phyloP scores from a whole-genome alignment of 2,797 vertebrate species.

The Steatocranus sp. region DNA sequence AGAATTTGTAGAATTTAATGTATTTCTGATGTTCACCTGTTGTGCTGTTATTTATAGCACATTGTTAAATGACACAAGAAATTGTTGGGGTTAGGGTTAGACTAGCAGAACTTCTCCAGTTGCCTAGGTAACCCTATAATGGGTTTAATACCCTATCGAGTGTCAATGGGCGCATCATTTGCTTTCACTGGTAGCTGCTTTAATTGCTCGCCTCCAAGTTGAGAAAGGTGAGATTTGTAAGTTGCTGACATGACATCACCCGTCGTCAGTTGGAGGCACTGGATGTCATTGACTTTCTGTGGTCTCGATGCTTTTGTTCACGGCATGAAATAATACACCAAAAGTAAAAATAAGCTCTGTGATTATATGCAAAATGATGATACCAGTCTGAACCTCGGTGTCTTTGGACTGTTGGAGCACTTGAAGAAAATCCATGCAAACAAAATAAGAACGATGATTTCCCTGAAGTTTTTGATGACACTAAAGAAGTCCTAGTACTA shows the following conservation, averaged over 20 bases:
- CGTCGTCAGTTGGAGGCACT: neutral
- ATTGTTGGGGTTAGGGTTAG: neutral
- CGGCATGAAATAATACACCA: neutral
- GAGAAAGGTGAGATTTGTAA: neutral
- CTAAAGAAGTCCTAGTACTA: neutral
- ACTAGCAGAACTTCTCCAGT: neutral
- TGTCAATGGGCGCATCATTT: neutral
- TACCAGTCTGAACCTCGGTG: neutral
- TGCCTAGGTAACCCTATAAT: neutral
- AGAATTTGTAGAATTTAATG: neutral
- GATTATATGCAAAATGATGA: neutral
- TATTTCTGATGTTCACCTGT: neutral
- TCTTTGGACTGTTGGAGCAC: neutral
- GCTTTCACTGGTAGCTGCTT: neutral
- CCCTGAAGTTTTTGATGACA: neutral
- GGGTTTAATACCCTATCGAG: neutral
- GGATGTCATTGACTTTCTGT: neutral
- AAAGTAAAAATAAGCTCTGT: neutral
- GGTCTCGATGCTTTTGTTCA: neutral
- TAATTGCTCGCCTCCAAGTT: accelerated
- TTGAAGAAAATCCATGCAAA: neutral
- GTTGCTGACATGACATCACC: neutral
- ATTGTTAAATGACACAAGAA: neutral
- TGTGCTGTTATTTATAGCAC: neutral
- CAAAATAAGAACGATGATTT: neutral